Base-by-base conservation (phyloP, 2,888 invertebrate genomes). In the Strigamia transsilvanica region DNA sequence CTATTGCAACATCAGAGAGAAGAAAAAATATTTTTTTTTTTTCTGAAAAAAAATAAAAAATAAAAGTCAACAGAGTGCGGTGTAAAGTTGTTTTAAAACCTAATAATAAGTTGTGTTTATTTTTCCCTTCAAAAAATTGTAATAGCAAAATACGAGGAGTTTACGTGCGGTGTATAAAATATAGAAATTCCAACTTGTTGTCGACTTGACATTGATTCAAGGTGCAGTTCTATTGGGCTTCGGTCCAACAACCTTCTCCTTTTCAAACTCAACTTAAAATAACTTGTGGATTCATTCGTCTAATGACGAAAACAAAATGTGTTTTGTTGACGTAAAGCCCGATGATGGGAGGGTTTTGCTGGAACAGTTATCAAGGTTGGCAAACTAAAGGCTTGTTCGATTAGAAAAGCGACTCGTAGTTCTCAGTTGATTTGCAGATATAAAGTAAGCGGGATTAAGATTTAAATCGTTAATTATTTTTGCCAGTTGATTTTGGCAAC, bases 301-400 rank as follows among this genome's bases (percentile, higher is more conserved):
- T 73, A 73, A 32, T 73, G 73, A 73, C 73, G 73, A 73, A 73
- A 73, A 73, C 73, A 56, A 56, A 56, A 56, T 56, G 56, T 21
- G 18, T 18, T 27, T 32, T 73, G 73, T 73, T 73, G 73, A 73
- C 73, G 73, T 66, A 66, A 27, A 27, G 27, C 56, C 2, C 18
- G 21, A n/a, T 56, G 56, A 51, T 4, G 13, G 51, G n/a, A 56
- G 15, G n/a, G 2, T 56, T 56, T 56, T 18, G 56, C 18, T 46
- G 46, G 4, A 46, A 13, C 13, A 15, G 46, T 46, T 21, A 56
- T 56, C n/a, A 9, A 18, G n/a, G 6, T 18, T 56, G 1, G 18
- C n/a, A 1, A 9, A 7, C 18, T 56, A 9, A 18, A 56, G 4
- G 38, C 10, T 38, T 38, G 38, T 38, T 38, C 10, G 38, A 38